These are phyloP conservation scores for Vicugna pacos DNA, from an alignment of 2,113 vertebrate species.

Conservation along the genomic window DNA sequence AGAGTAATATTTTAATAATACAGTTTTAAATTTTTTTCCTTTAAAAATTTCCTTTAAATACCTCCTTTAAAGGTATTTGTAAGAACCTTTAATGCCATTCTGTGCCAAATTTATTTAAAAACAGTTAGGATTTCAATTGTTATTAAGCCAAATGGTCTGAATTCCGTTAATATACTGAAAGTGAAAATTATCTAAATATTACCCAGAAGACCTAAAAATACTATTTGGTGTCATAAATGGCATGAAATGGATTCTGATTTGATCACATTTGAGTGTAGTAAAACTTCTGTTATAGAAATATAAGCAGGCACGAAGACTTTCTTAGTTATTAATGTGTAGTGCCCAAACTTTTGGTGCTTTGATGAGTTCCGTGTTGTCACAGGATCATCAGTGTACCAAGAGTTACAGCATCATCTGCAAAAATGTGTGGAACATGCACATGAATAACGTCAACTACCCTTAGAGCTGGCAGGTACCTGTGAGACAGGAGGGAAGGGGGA, in stretches of 20 bases:
- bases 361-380: background rate
- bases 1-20: background rate
- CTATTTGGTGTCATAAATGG: background rate
- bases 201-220: background rate
- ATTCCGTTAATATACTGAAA: constrained; percentile 19
- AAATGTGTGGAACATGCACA: background rate
- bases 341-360: background rate
- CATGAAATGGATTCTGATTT: constrained; percentile 32
- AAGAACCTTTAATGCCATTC: background rate
- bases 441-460: background rate
- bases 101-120: constrained; percentile 19
- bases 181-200: constrained; percentile 33
- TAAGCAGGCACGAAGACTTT: background rate
- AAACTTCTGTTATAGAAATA: constrained; percentile 14
- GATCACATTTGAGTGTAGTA: background rate
- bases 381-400: background rate
- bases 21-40: background rate
- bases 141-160: background rate
- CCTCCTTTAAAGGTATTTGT: background rate
- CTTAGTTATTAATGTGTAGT: background rate
- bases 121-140: background rate
- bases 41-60: too few relatives aligned
- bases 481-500: too few relatives aligned
- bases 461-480: too few relatives aligned
- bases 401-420: background rate